phyloP scores from a whole-genome alignment of 2,888 invertebrate species.

The Ophion costatus region DNA sequence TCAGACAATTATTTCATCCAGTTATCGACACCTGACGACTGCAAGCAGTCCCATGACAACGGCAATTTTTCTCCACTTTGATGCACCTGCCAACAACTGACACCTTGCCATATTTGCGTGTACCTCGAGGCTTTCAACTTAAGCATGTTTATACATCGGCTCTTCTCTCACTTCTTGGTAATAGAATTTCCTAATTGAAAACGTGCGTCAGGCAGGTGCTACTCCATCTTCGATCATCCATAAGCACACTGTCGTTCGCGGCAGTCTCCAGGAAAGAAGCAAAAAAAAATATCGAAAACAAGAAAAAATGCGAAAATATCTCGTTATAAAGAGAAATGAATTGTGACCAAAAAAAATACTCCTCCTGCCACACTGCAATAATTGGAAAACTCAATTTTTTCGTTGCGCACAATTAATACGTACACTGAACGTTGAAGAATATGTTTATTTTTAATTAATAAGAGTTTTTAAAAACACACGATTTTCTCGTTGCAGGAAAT shows the following conservation, averaged over 20 bases:
- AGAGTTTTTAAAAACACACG: too few species aligned
- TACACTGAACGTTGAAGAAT: too few species aligned
- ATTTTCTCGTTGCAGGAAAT: too few species aligned
- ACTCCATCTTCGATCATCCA: constrained; percentile 10
- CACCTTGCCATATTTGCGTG: neutral
- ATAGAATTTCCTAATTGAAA: constrained; percentile 59
- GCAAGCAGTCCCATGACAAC: neutral
- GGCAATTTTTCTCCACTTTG: neutral
- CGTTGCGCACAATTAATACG: too few species aligned
- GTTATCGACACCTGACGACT: constrained; percentile 16
- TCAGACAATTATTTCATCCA: constrained; percentile 28
- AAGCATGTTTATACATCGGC: constrained; percentile 27
- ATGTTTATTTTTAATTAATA: too few species aligned
- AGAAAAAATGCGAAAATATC: neutral
- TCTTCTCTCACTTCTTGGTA: constrained; percentile 1
- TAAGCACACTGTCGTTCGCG: constrained; percentile 18
- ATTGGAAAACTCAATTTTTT: too few species aligned
- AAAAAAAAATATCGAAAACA: neutral
- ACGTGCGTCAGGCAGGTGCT: constrained; percentile 29
- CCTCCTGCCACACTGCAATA: too few species aligned
- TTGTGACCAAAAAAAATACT: neutral
- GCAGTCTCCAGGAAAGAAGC: neutral
- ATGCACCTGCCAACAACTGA: neutral
- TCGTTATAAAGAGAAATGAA: neutral
- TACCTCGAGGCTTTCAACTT: neutral